Base-by-base conservation (phyloP, 2,888 invertebrate genomes). In the Tribolium freemani region DNA sequence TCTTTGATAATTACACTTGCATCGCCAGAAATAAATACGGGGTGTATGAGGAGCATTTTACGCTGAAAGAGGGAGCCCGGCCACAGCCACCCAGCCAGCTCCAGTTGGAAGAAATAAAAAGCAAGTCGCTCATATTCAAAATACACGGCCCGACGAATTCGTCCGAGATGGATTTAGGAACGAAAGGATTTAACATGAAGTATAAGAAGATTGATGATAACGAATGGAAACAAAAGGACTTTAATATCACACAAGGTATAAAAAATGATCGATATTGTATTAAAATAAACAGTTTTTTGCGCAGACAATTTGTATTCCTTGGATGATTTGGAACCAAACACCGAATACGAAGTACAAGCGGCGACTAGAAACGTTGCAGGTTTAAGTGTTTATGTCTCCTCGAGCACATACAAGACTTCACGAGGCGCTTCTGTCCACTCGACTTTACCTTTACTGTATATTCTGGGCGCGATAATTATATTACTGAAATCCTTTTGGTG, bases 281-380 rank as follows among this genome's bases (percentile, higher is more conserved):
- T 4, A 48, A 13, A 53, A 53, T 53, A 6, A 38, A 38, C 38
- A 26, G 3, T 26, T 26, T 26, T 26, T 63, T 63, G 26, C 16
- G 16, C 82, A 89, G 89, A 88, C 69, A 88, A 87, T 69, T 87
- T 86, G 61, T 89, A 89, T 80, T 83, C 87, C 3, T 81, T 90
- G 48, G 84, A 84, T 10, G 84, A 88, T 60, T 82, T 90, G 48
- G 83, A 86, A 16, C 85, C 86, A 26, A 86, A 88, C 75, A 89
- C 89, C 1, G 86, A 85, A 31, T 90, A 90, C 78, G 85, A 88
- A 69, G 86, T 90, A 72, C 84, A 88, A 60, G 90, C 88, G 0
- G 90, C 90, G 30, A 87, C 90, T 1, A 86, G 86, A 66, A 90
- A 90, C 80, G 83, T 86, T 13, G 90, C 90, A 6, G 90, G 90